Conservation (phyloP, 2,888 invertebrate species). For the Nowickia ferox region DNA sequence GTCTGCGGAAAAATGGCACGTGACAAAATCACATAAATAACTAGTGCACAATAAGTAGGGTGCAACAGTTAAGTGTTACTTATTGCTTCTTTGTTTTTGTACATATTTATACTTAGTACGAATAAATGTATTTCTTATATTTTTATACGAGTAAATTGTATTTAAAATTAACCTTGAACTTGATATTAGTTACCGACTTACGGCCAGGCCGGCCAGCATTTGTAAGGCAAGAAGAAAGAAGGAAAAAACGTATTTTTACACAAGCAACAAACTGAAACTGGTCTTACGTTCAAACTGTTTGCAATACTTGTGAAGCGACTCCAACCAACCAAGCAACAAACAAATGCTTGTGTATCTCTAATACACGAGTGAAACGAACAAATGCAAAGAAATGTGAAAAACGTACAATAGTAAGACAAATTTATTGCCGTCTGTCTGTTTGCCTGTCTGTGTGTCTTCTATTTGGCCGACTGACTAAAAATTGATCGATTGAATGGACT, state of each 20-base stretch:
- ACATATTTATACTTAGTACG: constrained; percentile 17
- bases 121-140: constrained; percentile 52
- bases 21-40: no score
- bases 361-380: constrained; percentile 44
- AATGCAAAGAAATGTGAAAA: constrained; percentile 33
- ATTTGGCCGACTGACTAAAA: constrained; percentile 22
- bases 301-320: constrained; percentile 18
- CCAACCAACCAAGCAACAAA: constrained; percentile 26
- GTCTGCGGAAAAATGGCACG: no score
- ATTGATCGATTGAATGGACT: constrained; percentile 47
- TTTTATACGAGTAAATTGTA: constrained; percentile 64
- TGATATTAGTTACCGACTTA: constrained; percentile 75
- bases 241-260: constrained; percentile 46
- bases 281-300: constrained; percentile 52
- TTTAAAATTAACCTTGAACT: constrained; percentile 75
- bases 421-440: neutral
- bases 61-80: constrained; percentile 32
- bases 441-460: no score
- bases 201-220: constrained; percentile 41
- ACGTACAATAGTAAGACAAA: constrained; percentile 10
- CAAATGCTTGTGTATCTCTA: constrained; percentile 35
- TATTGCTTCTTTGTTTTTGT: constrained; percentile 32
- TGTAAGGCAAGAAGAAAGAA: constrained; percentile 43
- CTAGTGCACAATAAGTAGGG: constrained; percentile 5
- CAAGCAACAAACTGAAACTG: constrained; percentile 60